phyloP scores from a whole-genome alignment of 1,140 invertebrate species.

The Phortica variegata region DNA sequence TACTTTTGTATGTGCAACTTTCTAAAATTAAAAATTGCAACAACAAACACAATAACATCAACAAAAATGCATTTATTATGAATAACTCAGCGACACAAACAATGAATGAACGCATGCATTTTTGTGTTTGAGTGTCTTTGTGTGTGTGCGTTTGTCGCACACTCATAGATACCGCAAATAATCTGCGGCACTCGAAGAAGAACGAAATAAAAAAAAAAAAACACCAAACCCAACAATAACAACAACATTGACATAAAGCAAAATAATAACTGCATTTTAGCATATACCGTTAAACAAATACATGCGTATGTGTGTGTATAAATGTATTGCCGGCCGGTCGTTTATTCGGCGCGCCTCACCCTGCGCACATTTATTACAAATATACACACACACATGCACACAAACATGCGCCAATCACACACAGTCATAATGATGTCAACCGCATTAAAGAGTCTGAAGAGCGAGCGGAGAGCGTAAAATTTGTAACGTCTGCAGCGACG shows the following conservation, averaged over 20 bases:
- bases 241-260: constrained; percentile 10
- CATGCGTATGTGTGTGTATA: background rate
- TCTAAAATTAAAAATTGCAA: constrained; percentile 45
- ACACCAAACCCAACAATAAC: background rate
- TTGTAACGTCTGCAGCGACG: no score
- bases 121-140: constrained; percentile 1
- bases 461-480: no score
- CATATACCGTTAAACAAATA: constrained; percentile 20
- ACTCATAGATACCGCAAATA: constrained; percentile 19
- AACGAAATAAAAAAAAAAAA: constrained; percentile 13
- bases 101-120: constrained; percentile 26
- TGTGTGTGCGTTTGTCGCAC: constrained; percentile 14
- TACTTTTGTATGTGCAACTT: constrained; percentile 20
- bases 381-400: no score
- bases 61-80: constrained; percentile 49
- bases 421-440: no score
- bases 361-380: no score
- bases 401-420: no score
- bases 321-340: no score
- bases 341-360: no score
- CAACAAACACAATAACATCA: constrained; percentile 33
- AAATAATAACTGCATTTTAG: constrained; percentile 36
- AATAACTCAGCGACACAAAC: constrained; percentile 30
- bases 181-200: no score
- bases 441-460: no score